A percentile compares a stretch with the other conserved stretches of the same genome.
Conservation (phyloP, 1,140 invertebrate species). For the Atta cephalotes region DNA sequence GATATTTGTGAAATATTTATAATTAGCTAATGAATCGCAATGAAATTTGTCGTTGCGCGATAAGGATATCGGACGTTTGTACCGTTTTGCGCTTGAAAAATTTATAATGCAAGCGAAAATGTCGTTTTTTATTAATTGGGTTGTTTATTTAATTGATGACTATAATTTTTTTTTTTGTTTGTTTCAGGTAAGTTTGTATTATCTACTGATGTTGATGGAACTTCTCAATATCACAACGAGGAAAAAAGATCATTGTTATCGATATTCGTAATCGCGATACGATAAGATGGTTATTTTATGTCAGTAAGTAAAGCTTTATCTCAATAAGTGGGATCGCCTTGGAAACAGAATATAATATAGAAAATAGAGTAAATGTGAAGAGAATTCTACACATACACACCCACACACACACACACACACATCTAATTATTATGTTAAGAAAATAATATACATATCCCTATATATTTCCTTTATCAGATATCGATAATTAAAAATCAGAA, state of each 20-base stretch:
- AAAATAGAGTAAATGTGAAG: background rate
- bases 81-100: background rate
- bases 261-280: constrained; percentile 39
- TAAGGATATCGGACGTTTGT: constrained; percentile 56
- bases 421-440: background rate
- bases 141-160: constrained; percentile 10
- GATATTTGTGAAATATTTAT: constrained; percentile 62
- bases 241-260: constrained; percentile 54
- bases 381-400: background rate
- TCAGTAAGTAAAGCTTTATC: constrained; percentile 52
- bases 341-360: constrained; percentile 5
- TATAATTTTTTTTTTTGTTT: constrained; percentile 23
- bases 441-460: background rate
- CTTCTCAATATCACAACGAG: constrained; percentile 56
- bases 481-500: background rate
- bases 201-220: constrained; percentile 16
- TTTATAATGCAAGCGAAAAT: background rate
- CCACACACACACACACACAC: too few species aligned
- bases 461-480: background rate
- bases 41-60: constrained; percentile 56
- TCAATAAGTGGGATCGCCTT: constrained; percentile 31
- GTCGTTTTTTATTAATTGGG: background rate
- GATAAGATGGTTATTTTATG: constrained; percentile 53
- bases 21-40: constrained; percentile 54
- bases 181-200: constrained; percentile 69